These are phyloP conservation scores for Tor tambroides DNA, from an alignment of 2,113 vertebrate species.

Conservation along the genomic window DNA sequence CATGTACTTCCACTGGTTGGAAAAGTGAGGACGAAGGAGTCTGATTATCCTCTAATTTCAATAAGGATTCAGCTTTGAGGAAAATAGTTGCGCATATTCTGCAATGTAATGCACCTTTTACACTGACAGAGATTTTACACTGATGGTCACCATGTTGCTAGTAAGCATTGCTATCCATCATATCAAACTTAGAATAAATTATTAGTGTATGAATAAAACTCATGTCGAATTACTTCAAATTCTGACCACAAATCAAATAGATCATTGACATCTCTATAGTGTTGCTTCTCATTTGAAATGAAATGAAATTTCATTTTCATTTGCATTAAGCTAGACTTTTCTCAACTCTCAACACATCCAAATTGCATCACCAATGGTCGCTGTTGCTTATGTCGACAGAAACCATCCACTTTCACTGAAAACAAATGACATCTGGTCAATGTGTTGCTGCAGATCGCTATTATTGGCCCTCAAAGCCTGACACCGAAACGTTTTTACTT, in stretches of 20 bases:
- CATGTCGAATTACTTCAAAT: neutral
- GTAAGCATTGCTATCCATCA: neutral
- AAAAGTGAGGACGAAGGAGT: constrained; percentile 2
- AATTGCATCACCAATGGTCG: neutral
- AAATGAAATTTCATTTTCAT: no score
- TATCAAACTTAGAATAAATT: neutral
- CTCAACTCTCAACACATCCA: neutral
- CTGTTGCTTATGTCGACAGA: neutral
- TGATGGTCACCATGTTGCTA: neutral
- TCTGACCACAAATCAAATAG: neutral
- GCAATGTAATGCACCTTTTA: neutral
- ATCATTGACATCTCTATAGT: neutral
- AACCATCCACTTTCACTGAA: neutral
- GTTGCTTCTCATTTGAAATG: neutral
- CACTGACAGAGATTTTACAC: neutral
- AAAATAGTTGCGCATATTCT: neutral
- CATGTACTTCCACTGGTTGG: constrained; percentile 38
- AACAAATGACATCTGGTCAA: neutral
- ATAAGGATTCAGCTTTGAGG: neutral
- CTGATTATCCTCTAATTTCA: neutral
- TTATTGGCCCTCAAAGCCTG: neutral
- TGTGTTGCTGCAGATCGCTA: neutral
- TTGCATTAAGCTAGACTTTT: neutral
- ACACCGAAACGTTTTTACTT: neutral
- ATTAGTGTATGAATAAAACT: neutral